A percentile compares a stretch with the other conserved stretches of the same genome.
These are phyloP conservation scores for Anguilla rostrata DNA, from an alignment of 2,113 vertebrate genomes.

Conservation along the genomic window DNA sequence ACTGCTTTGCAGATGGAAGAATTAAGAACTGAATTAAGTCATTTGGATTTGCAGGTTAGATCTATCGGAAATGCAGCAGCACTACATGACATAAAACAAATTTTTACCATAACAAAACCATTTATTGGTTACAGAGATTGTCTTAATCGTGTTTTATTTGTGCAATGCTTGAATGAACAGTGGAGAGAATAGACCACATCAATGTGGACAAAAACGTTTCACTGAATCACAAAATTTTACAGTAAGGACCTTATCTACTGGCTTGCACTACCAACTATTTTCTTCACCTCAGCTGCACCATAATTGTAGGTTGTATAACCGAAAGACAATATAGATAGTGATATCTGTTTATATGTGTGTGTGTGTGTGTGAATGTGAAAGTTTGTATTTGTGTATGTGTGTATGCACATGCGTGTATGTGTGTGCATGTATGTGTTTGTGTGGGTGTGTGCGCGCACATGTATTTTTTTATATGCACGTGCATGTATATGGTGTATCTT, in stretches of 20 bases:
- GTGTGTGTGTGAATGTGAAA: not conserved
- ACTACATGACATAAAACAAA: not conserved
- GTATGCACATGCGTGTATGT: not conserved
- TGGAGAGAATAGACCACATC: not conserved
- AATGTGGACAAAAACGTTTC: not conserved
- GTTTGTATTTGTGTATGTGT: not conserved
- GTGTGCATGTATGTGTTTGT: not conserved
- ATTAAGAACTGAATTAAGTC: not conserved
- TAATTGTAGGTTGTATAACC: not conserved
- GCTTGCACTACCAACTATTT: not conserved
- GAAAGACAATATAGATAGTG: not conserved
- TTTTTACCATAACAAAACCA: not conserved
- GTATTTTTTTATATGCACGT: not conserved
- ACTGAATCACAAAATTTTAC: not conserved
- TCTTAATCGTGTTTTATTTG: not conserved
- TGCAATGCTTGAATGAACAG: not conserved
- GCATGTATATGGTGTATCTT: slow-evolving; percentile 14
- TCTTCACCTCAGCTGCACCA: not conserved
- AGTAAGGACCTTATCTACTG: not conserved
- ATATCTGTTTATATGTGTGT: not conserved
- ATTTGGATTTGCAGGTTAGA: not conserved
- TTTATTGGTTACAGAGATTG: not conserved
- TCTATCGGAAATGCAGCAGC: slow-evolving; percentile 1
- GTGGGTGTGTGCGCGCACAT: not conserved
- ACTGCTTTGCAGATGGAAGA: not conserved